Base-by-base conservation (phyloP, 2,113 vertebrate genomes). In the Xyrauchen texanus region DNA sequence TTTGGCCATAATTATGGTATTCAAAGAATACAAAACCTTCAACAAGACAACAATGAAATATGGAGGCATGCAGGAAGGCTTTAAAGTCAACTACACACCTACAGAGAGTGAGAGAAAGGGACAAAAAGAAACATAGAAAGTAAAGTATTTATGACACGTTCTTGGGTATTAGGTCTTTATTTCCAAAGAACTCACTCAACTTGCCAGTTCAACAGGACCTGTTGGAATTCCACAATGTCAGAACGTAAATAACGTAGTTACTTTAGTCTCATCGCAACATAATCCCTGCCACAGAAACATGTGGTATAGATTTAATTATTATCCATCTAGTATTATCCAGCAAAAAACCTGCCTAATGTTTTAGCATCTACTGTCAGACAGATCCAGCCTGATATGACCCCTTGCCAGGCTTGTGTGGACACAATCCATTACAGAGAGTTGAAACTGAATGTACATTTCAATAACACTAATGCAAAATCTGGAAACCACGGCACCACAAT, bases 301-400 rank as follows among this genome's bases (percentile, higher is more conserved):
- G n/a, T 76, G 73, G 62, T 75, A 42, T 64, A n/a, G 47, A 75
- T 63, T 76, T 76, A 76, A 76, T n/a, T n/a, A n/a, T n/a, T n/a
- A n/a, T n/a, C n/a, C n/a, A n/a, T 76, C 73, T 76, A 52, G 61
- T 44, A 53, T 76, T 76, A 76, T 76, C 21, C 62, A 52, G 65
- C 73, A 13, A 34, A 75, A 65, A 53, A 61, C 55, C 49, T 55
- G 62, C 8, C 49, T 65, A 55, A 45, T 42, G 47, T 74, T 74
- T 51, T 16, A 76, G 49, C 21, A 55, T 65, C 62, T 15, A 65
- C 49, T 8, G 72, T 21, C 46, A 65, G 10, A 46, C 72, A 75
- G 46, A 21, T 74, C 58, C 60, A 64, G 46, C 58, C 55, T 73
- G 57, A 61, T 21, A 73, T 61, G 57, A 63, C 58, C 58, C 45